Conservation (phyloP, 2,888 invertebrate genomes). For the Stenoptilia bipunctidactyla region DNA sequence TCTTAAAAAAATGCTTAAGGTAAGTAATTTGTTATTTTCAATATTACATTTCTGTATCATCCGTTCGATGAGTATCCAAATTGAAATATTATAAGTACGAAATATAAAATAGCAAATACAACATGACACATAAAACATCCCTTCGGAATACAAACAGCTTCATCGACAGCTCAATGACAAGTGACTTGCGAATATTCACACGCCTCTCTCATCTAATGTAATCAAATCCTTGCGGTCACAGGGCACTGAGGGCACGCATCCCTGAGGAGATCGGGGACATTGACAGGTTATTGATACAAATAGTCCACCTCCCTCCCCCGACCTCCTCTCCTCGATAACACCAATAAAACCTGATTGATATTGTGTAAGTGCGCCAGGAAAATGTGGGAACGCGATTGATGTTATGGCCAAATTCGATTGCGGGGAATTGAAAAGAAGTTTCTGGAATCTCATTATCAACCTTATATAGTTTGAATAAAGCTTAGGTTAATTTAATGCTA, state of each 20-base stretch:
- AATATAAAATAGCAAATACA: too few species aligned
- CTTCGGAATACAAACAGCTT: too few species aligned
- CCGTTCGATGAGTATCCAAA: too few species aligned
- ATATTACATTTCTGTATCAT: too few species aligned
- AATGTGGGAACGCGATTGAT: constrained; percentile 72
- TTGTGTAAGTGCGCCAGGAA: constrained; percentile 70
- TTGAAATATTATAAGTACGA: too few species aligned
- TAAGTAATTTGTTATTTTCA: too few species aligned
- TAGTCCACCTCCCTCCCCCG: constrained; percentile 47
- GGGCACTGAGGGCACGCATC: constrained; percentile 49
- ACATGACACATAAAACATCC: too few species aligned
- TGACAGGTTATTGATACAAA: constrained; percentile 73
- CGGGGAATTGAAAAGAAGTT: constrained; percentile 66
- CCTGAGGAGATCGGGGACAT: constrained; percentile 58
- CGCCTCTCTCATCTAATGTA: constrained; percentile 54
- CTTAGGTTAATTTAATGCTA: too few species aligned
- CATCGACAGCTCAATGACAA: constrained; percentile 4
- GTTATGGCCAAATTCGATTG: constrained; percentile 68
- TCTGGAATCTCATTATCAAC: not conserved
- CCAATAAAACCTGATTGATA: constrained; percentile 72
- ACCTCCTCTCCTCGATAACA: constrained; percentile 47
- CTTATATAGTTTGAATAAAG: too few species aligned
- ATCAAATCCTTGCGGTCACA: constrained; percentile 61
- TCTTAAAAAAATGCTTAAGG: too few species aligned
- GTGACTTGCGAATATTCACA: constrained; percentile 27